Evolutionary conservation across 2,797 vertebrate species (phyloP), one percentile per base, ranked within the genome.

Genomic region (Anomalospiza imberbis): DNA sequence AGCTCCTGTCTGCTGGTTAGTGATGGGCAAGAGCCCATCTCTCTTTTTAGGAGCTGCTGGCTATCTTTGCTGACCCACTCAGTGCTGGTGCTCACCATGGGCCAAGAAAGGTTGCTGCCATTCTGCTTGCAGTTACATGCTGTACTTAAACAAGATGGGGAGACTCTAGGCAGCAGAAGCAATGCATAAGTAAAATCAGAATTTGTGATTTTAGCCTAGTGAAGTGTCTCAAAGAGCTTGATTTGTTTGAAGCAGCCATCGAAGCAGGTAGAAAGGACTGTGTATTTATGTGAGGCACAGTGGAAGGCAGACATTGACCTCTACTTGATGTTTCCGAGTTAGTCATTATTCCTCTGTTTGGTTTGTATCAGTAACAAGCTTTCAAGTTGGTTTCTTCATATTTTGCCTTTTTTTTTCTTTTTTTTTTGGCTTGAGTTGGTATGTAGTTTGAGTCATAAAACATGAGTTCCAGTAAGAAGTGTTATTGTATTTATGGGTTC

Each of bases 371-470:
- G 66, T 70, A 79, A 28, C 45, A 88, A 63, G 12, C 32, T 92
- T 97, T 95, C 65, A 85, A 87, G 80, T 36, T 89, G 57, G 26
- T 95, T 82, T 90, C 85, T 83, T 94, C 63, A 29, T 29, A 61
- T 62, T 68, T 85, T 82, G 67, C 3, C 12, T 24, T 62, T 7
- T 10, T 25, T 54, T 7, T n/a, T n/a, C n/a, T 9, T 66, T 45
- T 65, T 42, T 57, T 53, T 54, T 31, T 55, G 4, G 4, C 48
- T 71, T 3, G 28, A 73, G 32, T 63, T 79, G 38, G 13, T 36
- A 17, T 44, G 55, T 47, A 40, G 50, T 68, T 62, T 73, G 42
- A 34, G 28, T 77, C 28, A 76, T 71, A 68, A 71, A 91, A 29
- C 54, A 54, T 31, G 38, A 65, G 11, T 78, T 83, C 44, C 34